Conservation (phyloP, 2,113 vertebrate species). For the Cyanoramphus novaezelandiae region DNA sequence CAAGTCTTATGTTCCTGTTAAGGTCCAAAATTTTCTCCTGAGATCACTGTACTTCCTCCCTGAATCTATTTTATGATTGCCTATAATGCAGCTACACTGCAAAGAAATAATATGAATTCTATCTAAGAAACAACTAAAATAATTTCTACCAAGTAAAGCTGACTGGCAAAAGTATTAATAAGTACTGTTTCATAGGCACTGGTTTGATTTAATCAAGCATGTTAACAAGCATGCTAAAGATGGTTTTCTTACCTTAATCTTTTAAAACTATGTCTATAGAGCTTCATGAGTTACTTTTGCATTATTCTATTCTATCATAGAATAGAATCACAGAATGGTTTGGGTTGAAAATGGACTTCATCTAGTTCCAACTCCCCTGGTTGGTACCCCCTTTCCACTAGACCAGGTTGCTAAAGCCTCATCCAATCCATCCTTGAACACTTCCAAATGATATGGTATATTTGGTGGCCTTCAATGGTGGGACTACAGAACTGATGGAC, state of each 20-base stretch:
- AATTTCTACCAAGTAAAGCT: neutral
- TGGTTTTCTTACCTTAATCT: neutral
- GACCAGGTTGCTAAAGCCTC: too few species aligned
- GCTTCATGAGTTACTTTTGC: neutral
- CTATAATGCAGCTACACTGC: neutral
- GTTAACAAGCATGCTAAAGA: neutral
- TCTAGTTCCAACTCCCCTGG: too few species aligned
- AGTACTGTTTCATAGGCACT: neutral
- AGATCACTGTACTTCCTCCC: neutral
- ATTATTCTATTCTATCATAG: neutral
- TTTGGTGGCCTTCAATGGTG: too few species aligned
- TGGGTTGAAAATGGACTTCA: neutral
- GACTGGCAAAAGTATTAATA: neutral
- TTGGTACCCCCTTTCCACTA: too few species aligned
- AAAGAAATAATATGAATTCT: neutral
- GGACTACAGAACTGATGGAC: too few species aligned
- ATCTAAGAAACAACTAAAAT: neutral
- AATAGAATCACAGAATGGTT: neutral
- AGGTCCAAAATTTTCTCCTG: neutral
- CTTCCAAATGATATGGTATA: too few species aligned
- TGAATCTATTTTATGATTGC: neutral
- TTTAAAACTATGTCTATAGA: neutral
- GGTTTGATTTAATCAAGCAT: neutral
- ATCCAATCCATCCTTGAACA: too few species aligned
- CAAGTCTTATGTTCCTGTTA: neutral